Base-by-base conservation (phyloP, 1,140 invertebrate species). In the Druon quercuslanigerum region DNA sequence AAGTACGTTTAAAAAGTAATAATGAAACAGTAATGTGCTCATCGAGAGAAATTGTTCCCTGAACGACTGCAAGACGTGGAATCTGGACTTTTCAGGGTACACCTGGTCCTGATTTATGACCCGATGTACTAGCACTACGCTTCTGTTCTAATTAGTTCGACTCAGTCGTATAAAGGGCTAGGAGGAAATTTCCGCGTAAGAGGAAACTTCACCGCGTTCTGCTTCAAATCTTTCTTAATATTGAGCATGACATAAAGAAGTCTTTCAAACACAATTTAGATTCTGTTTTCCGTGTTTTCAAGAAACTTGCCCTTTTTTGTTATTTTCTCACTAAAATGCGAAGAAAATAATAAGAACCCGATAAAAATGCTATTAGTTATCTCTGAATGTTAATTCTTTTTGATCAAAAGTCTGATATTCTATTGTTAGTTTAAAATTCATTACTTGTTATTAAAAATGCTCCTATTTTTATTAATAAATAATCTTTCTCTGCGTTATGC, bases 131-230 rank as follows among this genome's bases (percentile, higher is more conserved):
- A 79, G 78, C 79, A 79, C 75, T 80, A 79, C 74, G 75, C 80
- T 83, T 77, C 76, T 76, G 77, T 83, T 83, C 82, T 83, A 83
- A 83, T 83, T 83, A 83, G 77, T 80, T 83, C 60, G 73, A 80
- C 79, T 81, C 74, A 78, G 25, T 66, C 60, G 40, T 25, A 66
- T 25, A 66, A 66, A 66, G 60, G 60, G 60, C n/a, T 66, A 46
- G n/a, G 33, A 33, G 40, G 57, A 66, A 66, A 66, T 33, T 66
- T 66, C 14, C 13, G 25, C 25, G 25, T 33, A 33, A 40, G 33
- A 33, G 40, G 60, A 66, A 66, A 66, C 14, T 66, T 66, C 14
- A 40, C 25, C 2, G 7, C n/a, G 2, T 19, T 54, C 6, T 54
- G 52, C 60, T 33, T 40, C 3, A 66, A 66, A 66, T 66, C 33